phyloP scores from a whole-genome alignment of 2,888 invertebrate species.

The Parnassius apollo region DNA sequence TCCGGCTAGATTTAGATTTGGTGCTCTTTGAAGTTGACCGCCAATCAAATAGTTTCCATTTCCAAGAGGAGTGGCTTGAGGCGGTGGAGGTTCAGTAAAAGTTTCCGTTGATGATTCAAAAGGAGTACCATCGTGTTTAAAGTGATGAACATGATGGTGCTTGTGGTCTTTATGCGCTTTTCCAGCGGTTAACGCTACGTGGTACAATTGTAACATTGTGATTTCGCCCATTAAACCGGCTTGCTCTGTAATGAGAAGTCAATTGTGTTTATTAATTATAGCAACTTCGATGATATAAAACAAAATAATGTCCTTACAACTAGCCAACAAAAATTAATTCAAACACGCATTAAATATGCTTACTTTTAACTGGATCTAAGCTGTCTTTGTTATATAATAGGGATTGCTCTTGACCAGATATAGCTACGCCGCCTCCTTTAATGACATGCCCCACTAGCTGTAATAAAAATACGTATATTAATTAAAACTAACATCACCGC shows the following conservation, averaged over 20 bases:
- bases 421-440: conserved; percentile 87
- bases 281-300: no score
- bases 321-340: no score
- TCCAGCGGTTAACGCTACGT: conserved; percentile 90
- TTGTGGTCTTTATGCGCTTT: conserved; percentile 94
- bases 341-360: conserved; percentile 30
- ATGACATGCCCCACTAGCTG: conserved; percentile 90
- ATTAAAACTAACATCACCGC: no score
- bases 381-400: conserved; percentile 56
- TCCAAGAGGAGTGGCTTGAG: conserved; percentile 63
- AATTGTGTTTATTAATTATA: background rate
- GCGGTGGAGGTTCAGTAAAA: conserved; percentile 76
- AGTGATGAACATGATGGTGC: conserved; percentile 92
- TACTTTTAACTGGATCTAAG: conserved; percentile 54
- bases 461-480: conserved; percentile 34
- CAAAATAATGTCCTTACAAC: no score
- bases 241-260: conserved; percentile 67
- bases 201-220: conserved; percentile 90
- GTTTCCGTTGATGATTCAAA: conserved; percentile 82
- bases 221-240: conserved; percentile 87
- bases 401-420: conserved; percentile 88
- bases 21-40: conserved; percentile 83
- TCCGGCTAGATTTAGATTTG: conserved; percentile 76
- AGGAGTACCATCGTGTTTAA: conserved; percentile 86
- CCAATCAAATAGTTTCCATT: conserved; percentile 82